These are phyloP conservation scores for Drosophila sturtevanti DNA, from an alignment of 1,140 invertebrate species.

Conservation along the genomic window DNA sequence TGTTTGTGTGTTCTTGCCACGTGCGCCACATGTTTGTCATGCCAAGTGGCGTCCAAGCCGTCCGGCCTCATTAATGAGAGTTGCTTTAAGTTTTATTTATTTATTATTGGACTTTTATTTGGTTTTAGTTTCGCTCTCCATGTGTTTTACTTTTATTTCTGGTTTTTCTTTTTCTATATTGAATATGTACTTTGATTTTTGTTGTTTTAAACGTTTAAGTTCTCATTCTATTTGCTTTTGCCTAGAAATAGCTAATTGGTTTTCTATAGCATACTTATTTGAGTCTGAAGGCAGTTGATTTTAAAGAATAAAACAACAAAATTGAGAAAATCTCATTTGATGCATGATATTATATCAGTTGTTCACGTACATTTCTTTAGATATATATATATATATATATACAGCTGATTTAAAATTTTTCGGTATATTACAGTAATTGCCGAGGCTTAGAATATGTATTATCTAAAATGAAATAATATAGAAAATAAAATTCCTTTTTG, in stretches of 20 bases:
- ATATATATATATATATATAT: too few relatives aligned
- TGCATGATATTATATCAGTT: too few relatives aligned
- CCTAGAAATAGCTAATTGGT: constrained; percentile 56
- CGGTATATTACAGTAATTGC: too few relatives aligned
- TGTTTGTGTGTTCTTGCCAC: constrained; percentile 57
- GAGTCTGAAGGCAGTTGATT: not conserved
- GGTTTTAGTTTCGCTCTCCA: too few relatives aligned
- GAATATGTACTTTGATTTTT: constrained; percentile 15
- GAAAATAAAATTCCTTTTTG: too few relatives aligned
- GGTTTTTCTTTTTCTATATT: constrained; percentile 1
- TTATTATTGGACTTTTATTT: constrained; percentile 61
- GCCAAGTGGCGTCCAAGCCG: constrained; percentile 65
- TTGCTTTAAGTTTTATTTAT: constrained; percentile 79
- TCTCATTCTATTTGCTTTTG: constrained; percentile 11
- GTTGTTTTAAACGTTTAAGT: constrained; percentile 24
- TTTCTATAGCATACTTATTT: constrained; percentile 22
- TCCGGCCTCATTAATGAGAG: constrained; percentile 73
- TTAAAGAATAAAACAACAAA: too few relatives aligned
- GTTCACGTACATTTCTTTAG: too few relatives aligned
- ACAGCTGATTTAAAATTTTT: too few relatives aligned
- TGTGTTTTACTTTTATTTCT: constrained; percentile 3
- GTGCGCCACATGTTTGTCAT: constrained; percentile 78
- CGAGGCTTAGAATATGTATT: too few relatives aligned
- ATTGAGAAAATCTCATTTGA: too few relatives aligned
- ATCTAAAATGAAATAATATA: too few relatives aligned